Evolutionary conservation across 2,888 invertebrate genomes (phyloP).

Genomic region (Euclidia mi): DNA sequence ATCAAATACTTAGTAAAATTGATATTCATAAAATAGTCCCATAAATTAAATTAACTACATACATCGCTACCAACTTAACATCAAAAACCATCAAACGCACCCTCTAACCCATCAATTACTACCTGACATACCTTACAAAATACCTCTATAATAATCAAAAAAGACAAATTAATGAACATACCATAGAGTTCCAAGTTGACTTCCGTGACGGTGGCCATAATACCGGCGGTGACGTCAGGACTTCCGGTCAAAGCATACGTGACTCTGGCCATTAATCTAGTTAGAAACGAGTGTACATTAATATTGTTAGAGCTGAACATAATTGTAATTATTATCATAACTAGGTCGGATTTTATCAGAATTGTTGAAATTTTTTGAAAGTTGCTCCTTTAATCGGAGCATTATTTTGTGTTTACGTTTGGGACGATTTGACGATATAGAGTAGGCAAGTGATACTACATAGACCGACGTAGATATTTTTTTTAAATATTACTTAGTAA

Average conservation of each 20-base stretch:
- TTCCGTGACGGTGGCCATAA: conserved; percentile 51
- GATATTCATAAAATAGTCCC: too few relatives aligned
- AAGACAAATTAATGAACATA: conserved; percentile 21
- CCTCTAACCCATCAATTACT: neutral
- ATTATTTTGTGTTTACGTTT: neutral
- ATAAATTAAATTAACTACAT: too few relatives aligned
- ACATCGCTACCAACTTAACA: too few relatives aligned
- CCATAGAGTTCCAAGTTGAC: conserved; percentile 35
- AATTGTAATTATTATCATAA: conserved; percentile 16
- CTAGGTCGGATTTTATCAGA: conserved; percentile 16
- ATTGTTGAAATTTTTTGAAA: neutral
- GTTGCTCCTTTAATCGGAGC: too few relatives aligned
- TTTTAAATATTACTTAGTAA: too few relatives aligned
- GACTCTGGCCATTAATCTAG: conserved; percentile 56
- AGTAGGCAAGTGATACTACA: too few relatives aligned
- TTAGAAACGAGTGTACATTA: conserved; percentile 22
- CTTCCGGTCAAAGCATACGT: conserved; percentile 45
- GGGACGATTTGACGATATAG: too few relatives aligned
- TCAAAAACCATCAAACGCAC: too few relatives aligned
- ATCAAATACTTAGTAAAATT: too few relatives aligned
- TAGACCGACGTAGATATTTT: too few relatives aligned
- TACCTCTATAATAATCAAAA: neutral
- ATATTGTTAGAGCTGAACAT: conserved; percentile 15
- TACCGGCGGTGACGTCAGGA: conserved; percentile 50
- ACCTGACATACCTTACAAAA: neutral